Conservation (phyloP, 2,888 invertebrate species). For the Stramonita haemastoma region DNA sequence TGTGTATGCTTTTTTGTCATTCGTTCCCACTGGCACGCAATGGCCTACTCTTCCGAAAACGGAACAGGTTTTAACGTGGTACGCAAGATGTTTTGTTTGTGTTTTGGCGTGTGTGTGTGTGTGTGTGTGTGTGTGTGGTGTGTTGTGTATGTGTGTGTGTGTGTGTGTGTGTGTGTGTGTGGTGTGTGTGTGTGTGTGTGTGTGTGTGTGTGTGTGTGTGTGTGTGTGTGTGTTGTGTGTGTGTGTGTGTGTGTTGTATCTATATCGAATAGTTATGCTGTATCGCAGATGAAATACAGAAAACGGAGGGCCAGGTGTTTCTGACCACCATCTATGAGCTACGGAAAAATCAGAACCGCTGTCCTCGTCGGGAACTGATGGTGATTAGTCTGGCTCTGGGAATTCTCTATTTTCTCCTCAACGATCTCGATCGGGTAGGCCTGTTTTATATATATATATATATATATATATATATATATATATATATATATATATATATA, state of each 20-base stretch:
- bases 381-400: neutral
- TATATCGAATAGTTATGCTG: too few relatives aligned
- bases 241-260: neutral
- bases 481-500: neutral
- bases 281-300: neutral
- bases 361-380: neutral
- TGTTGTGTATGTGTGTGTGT: neutral
- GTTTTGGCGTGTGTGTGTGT: neutral
- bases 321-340: neutral
- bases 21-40: too few relatives aligned
- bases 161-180: neutral
- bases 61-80: neutral
- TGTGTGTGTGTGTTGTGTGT: neutral
- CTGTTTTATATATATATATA: neutral
- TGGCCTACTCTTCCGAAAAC: too few relatives aligned
- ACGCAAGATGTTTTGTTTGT: neutral
- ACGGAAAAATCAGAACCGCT: neutral
- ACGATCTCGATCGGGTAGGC: neutral
- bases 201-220: neutral
- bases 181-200: neutral
- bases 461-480: neutral
- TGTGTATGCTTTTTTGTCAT: too few relatives aligned
- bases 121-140: neutral
- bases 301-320: neutral
- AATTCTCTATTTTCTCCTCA: neutral